phyloP scores from a whole-genome alignment of 2,113 vertebrate species.

The Hassar affinis region DNA sequence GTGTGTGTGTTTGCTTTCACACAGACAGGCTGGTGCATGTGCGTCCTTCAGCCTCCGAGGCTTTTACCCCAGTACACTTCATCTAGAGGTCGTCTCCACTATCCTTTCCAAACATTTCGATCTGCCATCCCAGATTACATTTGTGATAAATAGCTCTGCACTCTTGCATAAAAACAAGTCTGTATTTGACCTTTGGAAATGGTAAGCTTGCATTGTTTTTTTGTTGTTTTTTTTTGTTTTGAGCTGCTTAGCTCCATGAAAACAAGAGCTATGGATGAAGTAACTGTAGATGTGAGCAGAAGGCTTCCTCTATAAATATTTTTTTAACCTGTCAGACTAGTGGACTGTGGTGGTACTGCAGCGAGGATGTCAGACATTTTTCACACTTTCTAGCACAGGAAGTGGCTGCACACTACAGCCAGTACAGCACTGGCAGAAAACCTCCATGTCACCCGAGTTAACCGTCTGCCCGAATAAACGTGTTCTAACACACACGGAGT shows the following conservation, averaged over 20 bases:
- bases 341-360: not conserved
- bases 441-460: too few species aligned
- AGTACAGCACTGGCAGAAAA: too few species aligned
- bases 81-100: constrained; percentile 23
- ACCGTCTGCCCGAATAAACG: too few species aligned
- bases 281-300: not conserved
- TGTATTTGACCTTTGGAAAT: constrained; percentile 33
- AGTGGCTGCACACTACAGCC: not conserved
- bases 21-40: constrained; percentile 23
- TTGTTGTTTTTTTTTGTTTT: too few species aligned
- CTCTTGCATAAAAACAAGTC: constrained; percentile 40
- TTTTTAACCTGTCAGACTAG: too few species aligned
- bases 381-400: not conserved
- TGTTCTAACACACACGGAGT: too few species aligned
- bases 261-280: constrained; percentile 7
- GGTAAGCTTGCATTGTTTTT: constrained; percentile 1
- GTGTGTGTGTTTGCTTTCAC: constrained; percentile 4
- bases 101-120: constrained; percentile 25
- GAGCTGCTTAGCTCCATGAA: constrained; percentile 1
- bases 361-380: not conserved
- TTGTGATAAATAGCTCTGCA: constrained; percentile 25
- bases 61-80: constrained; percentile 46
- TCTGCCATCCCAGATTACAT: constrained; percentile 25
- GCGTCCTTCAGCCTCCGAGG: constrained; percentile 4
- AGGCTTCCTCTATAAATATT: not conserved